These are phyloP conservation scores for Diploscapter pachys DNA, from an alignment of 1,140 invertebrate species.

Conservation along the genomic window DNA sequence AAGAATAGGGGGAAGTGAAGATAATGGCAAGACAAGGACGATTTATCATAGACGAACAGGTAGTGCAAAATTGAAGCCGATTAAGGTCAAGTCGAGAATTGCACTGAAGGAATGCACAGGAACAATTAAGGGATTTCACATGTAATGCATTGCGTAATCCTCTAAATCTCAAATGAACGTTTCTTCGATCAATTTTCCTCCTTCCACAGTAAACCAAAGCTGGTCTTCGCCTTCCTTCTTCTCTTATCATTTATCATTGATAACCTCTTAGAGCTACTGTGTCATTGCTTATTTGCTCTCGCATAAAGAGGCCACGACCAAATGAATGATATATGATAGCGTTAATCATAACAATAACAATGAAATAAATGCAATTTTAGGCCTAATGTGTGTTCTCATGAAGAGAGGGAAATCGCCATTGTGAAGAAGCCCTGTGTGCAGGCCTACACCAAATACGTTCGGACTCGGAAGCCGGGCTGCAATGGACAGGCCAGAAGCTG, in stretches of 20 bases:
- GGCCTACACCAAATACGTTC: slow-evolving; percentile 53
- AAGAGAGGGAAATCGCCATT: slow-evolving; percentile 53
- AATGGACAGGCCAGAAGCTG: slow-evolving; percentile 44
- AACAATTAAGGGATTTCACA: too few species aligned
- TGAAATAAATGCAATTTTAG: slow-evolving; percentile 41
- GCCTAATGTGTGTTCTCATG: slow-evolving; percentile 55
- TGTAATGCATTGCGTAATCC: too few species aligned
- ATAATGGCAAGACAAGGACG: too few species aligned
- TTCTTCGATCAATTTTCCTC: too few species aligned
- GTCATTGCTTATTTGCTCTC: slow-evolving; percentile 13
- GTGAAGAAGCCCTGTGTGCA: slow-evolving; percentile 55
- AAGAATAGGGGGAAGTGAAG: too few species aligned
- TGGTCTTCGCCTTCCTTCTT: slow-evolving; percentile 3
- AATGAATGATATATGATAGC: background rate
- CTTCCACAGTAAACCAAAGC: too few species aligned
- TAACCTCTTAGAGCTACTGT: background rate
- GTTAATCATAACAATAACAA: background rate
- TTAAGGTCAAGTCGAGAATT: too few species aligned
- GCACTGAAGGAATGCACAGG: too few species aligned
- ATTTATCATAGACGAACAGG: too few species aligned
- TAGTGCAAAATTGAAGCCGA: too few species aligned
- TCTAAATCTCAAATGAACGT: too few species aligned
- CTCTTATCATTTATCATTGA: slow-evolving; percentile 14
- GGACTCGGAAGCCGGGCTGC: slow-evolving; percentile 50
- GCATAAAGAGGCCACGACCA: slow-evolving; percentile 5